phyloP scores from a whole-genome alignment of 23 tunicate genomes.

The Aplidium turbinatum region DNA sequence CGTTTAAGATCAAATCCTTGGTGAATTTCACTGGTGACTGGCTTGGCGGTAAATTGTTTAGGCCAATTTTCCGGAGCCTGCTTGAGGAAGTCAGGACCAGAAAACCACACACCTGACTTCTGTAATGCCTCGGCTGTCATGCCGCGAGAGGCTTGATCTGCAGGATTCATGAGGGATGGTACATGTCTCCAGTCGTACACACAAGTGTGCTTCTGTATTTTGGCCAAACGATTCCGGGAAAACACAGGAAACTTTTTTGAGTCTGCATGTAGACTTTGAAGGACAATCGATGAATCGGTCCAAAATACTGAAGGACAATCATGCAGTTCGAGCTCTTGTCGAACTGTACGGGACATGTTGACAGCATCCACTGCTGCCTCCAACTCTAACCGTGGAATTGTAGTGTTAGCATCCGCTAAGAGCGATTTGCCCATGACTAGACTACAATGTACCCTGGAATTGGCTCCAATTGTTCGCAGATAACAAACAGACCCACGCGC shows the following conservation, averaged over 20 bases:
- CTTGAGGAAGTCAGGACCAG: conserved; percentile 14
- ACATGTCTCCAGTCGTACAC: conserved; percentile 12
- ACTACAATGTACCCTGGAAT: neutral
- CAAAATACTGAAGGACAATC: conserved; percentile 9
- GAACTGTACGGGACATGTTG: neutral
- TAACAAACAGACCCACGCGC: conserved; percentile 17
- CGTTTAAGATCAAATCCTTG: neutral
- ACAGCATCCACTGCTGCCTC: conserved; percentile 21
- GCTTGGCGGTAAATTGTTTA: neutral
- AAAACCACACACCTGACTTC: neutral
- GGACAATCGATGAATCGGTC: conserved; percentile 17
- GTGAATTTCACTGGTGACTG: neutral
- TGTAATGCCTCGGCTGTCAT: neutral
- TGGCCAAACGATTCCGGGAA: neutral
- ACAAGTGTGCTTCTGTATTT: conserved; percentile 5
- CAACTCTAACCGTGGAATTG: conserved; percentile 18
- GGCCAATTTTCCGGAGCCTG: neutral
- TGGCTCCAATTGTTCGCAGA: conserved; percentile 1
- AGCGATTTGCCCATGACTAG: conserved; percentile 10
- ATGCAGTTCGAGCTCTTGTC: neutral
- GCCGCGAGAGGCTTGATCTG: conserved; percentile 9
- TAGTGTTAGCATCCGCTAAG: neutral
- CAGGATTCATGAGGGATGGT: conserved; percentile 1
- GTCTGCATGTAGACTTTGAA: neutral
- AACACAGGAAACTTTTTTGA: conserved; percentile 12